A percentile compares a stretch with the other conserved stretches of the same genome.
Conservation (phyloP, 2,888 invertebrate species). For the Tenthredo scrophulariae region DNA sequence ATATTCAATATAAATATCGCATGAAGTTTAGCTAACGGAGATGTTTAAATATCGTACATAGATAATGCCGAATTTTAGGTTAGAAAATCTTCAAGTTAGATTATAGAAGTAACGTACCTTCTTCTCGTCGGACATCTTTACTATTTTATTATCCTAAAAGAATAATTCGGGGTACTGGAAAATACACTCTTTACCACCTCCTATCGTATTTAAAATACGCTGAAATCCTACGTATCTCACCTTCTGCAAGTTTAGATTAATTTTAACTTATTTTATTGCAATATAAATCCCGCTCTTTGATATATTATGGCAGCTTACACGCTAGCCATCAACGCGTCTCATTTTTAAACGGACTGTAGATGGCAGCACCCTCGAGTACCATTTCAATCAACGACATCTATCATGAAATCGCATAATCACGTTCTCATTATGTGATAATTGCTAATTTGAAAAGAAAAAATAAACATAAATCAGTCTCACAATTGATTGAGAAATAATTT, state of each 20-base stretch:
- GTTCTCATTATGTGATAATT: background rate
- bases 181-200: background rate
- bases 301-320: conserved; percentile 55
- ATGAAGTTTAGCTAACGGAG: conserved; percentile 29
- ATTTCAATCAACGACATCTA: background rate
- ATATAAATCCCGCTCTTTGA: conserved; percentile 68
- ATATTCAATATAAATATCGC: background rate
- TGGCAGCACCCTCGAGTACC: background rate
- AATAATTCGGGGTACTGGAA: background rate
- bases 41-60: conserved; percentile 31
- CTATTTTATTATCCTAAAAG: conserved; percentile 9
- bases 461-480: background rate
- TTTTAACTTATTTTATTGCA: conserved; percentile 53
- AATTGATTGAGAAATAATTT: background rate
- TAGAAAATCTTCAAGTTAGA: conserved; percentile 59
- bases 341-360: conserved; percentile 4
- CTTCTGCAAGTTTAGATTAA: background rate
- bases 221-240: background rate
- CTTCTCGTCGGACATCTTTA: conserved; percentile 84
- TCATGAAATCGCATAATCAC: background rate
- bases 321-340: conserved; percentile 11
- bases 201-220: background rate
- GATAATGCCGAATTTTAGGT: conserved; percentile 70
- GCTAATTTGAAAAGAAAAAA: background rate
- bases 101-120: conserved; percentile 79